Evolutionary conservation across 1,140 invertebrate genomes (phyloP).

Genomic region (Rhyzopertha dominica): DNA sequence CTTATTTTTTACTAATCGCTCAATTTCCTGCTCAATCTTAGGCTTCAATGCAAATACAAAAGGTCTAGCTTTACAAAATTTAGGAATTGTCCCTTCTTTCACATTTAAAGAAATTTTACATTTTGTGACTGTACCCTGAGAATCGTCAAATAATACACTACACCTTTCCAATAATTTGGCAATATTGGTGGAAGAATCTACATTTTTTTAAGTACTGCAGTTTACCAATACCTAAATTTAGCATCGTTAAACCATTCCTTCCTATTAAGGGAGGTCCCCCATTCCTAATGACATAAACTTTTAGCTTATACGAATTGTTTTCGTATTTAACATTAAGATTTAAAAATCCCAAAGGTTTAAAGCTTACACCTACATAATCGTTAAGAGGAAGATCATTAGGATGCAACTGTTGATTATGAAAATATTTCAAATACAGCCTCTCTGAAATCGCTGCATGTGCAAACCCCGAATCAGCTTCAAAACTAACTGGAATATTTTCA

Average conservation of each 20-base stretch:
- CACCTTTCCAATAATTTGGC: background rate
- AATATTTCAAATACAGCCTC: too few relatives aligned
- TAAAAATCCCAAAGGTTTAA: too few relatives aligned
- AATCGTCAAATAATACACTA: background rate
- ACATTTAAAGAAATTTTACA: background rate
- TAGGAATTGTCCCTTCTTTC: slow-evolving; percentile 3
- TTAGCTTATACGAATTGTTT: too few relatives aligned
- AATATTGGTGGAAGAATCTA: too few relatives aligned
- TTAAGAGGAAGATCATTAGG: too few relatives aligned
- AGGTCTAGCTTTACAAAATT: slow-evolving; percentile 6
- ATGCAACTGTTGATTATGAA: too few relatives aligned
- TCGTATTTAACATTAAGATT: too few relatives aligned
- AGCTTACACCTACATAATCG: too few relatives aligned
- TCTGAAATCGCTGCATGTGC: too few relatives aligned
- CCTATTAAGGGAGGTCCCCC: slow-evolving; percentile 9
- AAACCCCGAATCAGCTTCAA: too few relatives aligned
- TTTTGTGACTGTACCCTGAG: slow-evolving; percentile 1
- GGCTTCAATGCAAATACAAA: slow-evolving; percentile 5
- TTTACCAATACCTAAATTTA: slow-evolving; percentile 10
- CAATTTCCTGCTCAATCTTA: slow-evolving; percentile 8
- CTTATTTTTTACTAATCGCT: slow-evolving; percentile 6
- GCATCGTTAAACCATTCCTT: slow-evolving; percentile 1
- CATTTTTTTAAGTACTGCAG: slow-evolving; percentile 1
- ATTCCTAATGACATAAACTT: slow-evolving; percentile 3
- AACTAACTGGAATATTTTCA: too few relatives aligned